These are phyloP conservation scores for Nesidiocoris tenuis DNA, from an alignment of 2,888 invertebrate species.

Conservation along the genomic window DNA sequence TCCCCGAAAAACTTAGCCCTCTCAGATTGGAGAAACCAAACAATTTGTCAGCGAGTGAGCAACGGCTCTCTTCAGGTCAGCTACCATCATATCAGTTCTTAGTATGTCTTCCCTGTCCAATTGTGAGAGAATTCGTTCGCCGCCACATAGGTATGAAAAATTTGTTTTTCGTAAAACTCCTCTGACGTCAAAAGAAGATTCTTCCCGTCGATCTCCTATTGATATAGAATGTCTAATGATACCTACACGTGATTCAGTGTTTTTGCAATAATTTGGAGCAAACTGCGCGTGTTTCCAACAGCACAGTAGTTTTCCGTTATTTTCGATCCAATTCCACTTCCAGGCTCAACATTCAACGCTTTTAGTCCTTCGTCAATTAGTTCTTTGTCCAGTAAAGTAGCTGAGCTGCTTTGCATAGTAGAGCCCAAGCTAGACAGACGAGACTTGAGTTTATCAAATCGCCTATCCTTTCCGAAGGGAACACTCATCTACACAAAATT, in stretches of 20 bases:
- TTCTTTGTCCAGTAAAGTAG: background rate
- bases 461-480: background rate
- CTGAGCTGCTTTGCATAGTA: background rate
- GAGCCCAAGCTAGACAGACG: background rate
- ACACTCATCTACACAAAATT: background rate
- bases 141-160: too few species aligned
- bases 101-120: background rate
- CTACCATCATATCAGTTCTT: background rate
- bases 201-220: too few species aligned
- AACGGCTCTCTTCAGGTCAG: background rate
- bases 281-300: background rate
- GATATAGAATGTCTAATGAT: too few species aligned
- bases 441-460: background rate
- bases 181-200: too few species aligned
- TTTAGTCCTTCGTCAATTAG: background rate
- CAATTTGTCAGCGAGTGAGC: background rate
- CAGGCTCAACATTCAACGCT: background rate
- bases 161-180: too few species aligned
- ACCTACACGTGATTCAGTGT: background rate
- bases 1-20: background rate
- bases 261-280: background rate
- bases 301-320: background rate
- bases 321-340: background rate
- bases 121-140: background rate
- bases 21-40: background rate